Evolutionary conservation across 2,113 vertebrate species (phyloP), one percentile per base, ranked within the genome.

Genomic region (Platysternon megacephalum): DNA sequence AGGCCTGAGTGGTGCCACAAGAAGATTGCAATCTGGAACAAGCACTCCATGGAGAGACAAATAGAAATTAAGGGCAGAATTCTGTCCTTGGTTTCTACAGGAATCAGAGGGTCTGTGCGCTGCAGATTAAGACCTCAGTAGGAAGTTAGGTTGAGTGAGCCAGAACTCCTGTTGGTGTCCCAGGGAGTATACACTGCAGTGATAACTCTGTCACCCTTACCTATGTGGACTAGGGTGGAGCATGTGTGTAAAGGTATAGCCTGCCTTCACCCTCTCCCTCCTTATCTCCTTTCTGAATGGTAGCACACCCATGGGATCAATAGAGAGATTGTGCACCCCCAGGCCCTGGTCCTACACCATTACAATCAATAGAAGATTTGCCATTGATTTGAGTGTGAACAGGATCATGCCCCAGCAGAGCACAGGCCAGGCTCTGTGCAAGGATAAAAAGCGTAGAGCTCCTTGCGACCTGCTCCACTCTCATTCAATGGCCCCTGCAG

Each of bases 241-340:
- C 9, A n/a, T 72, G n/a, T 39, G n/a, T 39, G 4, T 39, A 72
- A 39, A 22, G n/a, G n/a, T 5, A 1, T 2, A 1, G 14, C 35
- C 22, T 42, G 13, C 58, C 11, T 10, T 74, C 24, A 1, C 22
- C 29, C 39, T 86, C 14, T 39, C 58, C 46, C 16, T 42, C 4
- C 74, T 46, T 78, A 26, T 29, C 44, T 52, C 29, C n/a, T 1
- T 0, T 42, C 35, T 72, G 65, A 39, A 22, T 10, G n/a, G 17
- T 72, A 39, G 65, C 8, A 39, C 32, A 8, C 16, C 28, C 58
- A 1, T 48, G 14, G 51, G 32, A 61, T 22, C 1, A 0, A 46
- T 53, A n/a, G 29, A 56, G 19, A 35, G 11, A 28, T 58, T 85
- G 42, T n/a, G 68, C 19, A 42, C 82, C 26, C 49, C 9, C 11